These are phyloP conservation scores for Otis tarda DNA, from an alignment of 2,113 vertebrate genomes.

Conservation along the genomic window DNA sequence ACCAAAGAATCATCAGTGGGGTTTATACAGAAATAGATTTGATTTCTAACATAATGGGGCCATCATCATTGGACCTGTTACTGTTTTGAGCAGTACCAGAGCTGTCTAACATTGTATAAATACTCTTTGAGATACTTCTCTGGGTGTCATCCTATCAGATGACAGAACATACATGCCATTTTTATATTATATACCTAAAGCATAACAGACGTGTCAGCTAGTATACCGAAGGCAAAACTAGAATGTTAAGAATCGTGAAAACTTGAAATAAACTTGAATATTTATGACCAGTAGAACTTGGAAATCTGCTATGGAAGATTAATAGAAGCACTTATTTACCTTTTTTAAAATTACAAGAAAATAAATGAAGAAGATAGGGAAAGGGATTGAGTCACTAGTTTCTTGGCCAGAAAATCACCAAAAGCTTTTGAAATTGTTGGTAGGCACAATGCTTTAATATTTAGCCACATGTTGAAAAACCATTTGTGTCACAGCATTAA, in stretches of 20 bases:
- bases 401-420: neutral
- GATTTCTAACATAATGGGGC: neutral
- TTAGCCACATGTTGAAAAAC: neutral
- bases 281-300: neutral
- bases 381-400: neutral
- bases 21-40: neutral
- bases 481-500: neutral
- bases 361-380: neutral
- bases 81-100: conserved; percentile 5
- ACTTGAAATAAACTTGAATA: neutral
- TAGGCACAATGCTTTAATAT: neutral
- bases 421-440: neutral
- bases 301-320: neutral
- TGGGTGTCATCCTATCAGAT: neutral
- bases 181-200: neutral
- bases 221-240: neutral
- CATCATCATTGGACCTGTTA: neutral
- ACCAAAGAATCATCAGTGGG: neutral
- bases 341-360: neutral
- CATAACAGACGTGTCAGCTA: neutral
- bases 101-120: neutral
- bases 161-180: neutral
- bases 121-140: neutral
- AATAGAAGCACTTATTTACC: neutral
- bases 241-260: neutral